Conservation (phyloP, 2,797 vertebrate species). For the Sciurus carolinensis region DNA sequence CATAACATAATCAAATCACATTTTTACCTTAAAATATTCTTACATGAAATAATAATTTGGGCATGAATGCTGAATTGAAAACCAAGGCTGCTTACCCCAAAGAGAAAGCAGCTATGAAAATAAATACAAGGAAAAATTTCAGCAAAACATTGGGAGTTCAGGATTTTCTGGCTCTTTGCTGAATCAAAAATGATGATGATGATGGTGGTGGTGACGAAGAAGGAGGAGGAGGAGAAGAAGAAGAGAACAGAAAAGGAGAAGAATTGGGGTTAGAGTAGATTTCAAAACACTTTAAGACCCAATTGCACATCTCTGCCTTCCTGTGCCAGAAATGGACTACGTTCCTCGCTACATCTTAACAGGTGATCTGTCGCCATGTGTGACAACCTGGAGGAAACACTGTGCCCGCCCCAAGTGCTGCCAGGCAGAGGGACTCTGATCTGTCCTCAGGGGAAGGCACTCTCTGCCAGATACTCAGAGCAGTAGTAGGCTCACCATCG, state of each 20-base stretch:
- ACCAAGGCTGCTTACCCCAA: not conserved
- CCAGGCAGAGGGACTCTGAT: not conserved
- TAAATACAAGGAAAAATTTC: not conserved
- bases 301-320: not conserved
- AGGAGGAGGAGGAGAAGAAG: no score
- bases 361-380: not conserved
- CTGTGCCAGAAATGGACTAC: not conserved
- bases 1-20: not conserved
- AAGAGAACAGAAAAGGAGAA: not conserved
- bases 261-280: not conserved
- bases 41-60: not conserved
- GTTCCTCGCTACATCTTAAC: not conserved
- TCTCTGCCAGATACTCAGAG: not conserved
- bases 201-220: not conserved
- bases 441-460: not conserved
- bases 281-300: not conserved
- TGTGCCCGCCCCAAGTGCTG: no score
- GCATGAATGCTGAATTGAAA: not conserved
- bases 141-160: not conserved
- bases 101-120: slow-evolving; percentile 7
- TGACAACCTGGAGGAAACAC: not conserved
- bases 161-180: not conserved
- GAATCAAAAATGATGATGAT: not conserved
- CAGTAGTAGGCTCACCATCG: not conserved
- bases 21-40: not conserved